Conservation (phyloP, 2,797 vertebrate species). For the Acipenser ruthenus region DNA sequence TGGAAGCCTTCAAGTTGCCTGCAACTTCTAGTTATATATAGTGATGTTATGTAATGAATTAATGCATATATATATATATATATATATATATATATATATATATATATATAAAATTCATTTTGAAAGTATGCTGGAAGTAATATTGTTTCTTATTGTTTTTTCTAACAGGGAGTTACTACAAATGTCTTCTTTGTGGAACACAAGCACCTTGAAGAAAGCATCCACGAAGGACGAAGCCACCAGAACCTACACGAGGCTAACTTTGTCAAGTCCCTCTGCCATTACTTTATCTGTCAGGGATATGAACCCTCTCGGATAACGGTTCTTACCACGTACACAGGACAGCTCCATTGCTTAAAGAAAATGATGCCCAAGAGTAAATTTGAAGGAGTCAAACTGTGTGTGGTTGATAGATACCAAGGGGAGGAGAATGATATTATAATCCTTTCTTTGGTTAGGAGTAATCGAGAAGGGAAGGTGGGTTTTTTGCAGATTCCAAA, state of each 20-base stretch:
- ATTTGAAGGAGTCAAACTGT: conserved; percentile 22
- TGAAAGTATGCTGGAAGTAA: background rate
- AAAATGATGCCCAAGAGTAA: conserved; percentile 21
- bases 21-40: too few relatives aligned
- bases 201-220: conserved; percentile 24
- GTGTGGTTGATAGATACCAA: conserved; percentile 35
- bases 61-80: too few relatives aligned
- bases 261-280: conserved; percentile 29
- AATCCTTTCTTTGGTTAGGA: conserved; percentile 32
- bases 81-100: too few relatives aligned
- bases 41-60: too few relatives aligned
- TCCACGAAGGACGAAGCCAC: conserved; percentile 30
- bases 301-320: conserved; percentile 32
- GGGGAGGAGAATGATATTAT: conserved; percentile 37
- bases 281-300: conserved; percentile 30
- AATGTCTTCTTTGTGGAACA: conserved; percentile 35
- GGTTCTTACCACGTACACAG: conserved; percentile 33
- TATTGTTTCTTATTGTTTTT: conserved; percentile 5
- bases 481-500: conserved; percentile 34
- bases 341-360: conserved; percentile 26
- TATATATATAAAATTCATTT: background rate
- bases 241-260: conserved; percentile 30
- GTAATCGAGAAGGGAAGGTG: conserved; percentile 21
- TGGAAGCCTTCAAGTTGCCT: too few relatives aligned
- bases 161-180: conserved; percentile 23